Evolutionary conservation across 2,888 invertebrate species (phyloP), one percentile per base, ranked within the genome.

Genomic region (Nemoura dubitans): DNA sequence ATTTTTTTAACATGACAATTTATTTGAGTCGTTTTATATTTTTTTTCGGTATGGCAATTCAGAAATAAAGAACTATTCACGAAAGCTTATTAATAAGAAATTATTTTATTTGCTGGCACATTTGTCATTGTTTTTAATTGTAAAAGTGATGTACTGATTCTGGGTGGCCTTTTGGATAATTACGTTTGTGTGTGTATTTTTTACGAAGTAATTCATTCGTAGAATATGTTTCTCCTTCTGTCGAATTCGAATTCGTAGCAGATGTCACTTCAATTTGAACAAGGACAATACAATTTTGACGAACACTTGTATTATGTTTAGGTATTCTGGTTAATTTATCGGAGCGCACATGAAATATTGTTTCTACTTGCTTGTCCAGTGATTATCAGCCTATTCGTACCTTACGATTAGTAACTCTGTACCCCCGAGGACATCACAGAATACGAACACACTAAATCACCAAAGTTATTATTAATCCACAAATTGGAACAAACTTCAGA

Each of bases 41-140:
- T 81, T 81, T n/a, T 81, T 81, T 30, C n/a, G n/a, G n/a, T 29
- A 7, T 29, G 81, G 59, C 59, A 59, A 59, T 36, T 59, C 59
- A 59, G 2, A 59, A 59, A 59, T 59, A 59, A 59, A 59, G 21
- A 21, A 21, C 16, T 21, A 59, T 59, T 59, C 59, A 59, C 59
- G 36, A 59, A 21, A 59, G 59, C 59, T 59, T 59, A 59, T 81
- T 81, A 81, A 81, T 29, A 78, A 28, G 81, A 30, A 28, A 81
- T 30, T 81, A 30, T 28, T 29, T 81, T 6, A 30, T 5, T 6
- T 30, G 1, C 28, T 30, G n/a, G 30, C 16, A 29, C 30, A 30
- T 28, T n/a, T 81, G 81, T 81, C 81, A 81, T 81, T 81, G 27
- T 81, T 81, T 81, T 81, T 81, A 81, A 81, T 81, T 81, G 59